Percentiles rank a stretch among this genome's conserved stretches.
Conservation (phyloP, 2,888 invertebrate genomes). For the Leptopilina syphax region DNA sequence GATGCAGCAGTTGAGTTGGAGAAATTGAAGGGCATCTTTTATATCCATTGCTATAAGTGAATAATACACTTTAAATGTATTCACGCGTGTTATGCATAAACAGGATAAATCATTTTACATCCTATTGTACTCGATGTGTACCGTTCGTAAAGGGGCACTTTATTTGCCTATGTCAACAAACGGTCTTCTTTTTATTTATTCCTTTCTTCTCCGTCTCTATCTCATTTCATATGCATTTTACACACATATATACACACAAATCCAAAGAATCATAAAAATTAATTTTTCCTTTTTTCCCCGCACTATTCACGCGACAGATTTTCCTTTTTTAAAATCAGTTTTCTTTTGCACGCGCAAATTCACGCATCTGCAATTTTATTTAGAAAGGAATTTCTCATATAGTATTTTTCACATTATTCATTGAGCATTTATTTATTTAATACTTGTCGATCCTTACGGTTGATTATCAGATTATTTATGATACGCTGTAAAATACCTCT, state of each 20-base stretch:
- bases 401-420: background rate
- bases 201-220: constrained; percentile 48
- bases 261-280: constrained; percentile 47
- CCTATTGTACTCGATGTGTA: constrained; percentile 48
- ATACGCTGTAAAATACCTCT: background rate
- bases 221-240: constrained; percentile 52
- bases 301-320: constrained; percentile 50
- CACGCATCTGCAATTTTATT: background rate
- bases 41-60: background rate
- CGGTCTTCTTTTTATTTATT: constrained; percentile 51
- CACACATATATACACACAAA: constrained; percentile 50
- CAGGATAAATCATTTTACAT: constrained; percentile 49
- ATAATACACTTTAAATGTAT: constrained; percentile 27
- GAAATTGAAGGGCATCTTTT: constrained; percentile 35
- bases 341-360: too few relatives aligned
- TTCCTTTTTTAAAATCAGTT: constrained; percentile 40
- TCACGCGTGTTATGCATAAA: constrained; percentile 50
- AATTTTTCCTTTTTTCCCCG: constrained; percentile 42
- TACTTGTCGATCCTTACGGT: background rate
- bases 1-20: constrained; percentile 22
- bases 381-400: constrained; percentile 3
- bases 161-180: constrained; percentile 55
- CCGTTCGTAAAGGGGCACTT: constrained; percentile 46
- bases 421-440: constrained; percentile 1
- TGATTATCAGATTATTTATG: background rate